Evolutionary conservation across 1,140 invertebrate genomes (phyloP).

Genomic region (Phthorimaea operculella): DNA sequence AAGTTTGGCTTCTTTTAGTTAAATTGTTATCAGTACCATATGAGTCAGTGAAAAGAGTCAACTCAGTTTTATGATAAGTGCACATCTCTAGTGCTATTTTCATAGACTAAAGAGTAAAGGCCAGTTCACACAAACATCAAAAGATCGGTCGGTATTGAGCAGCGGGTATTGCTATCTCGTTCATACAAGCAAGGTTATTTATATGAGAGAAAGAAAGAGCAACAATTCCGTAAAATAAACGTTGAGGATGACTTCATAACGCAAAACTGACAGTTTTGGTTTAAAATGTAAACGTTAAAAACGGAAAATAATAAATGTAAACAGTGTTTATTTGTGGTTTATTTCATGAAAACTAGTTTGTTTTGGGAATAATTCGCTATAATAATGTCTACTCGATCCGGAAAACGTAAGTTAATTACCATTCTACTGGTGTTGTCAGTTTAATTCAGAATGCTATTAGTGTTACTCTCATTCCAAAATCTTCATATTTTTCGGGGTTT

Average conservation of each 20-base stretch:
- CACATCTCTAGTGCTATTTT: neutral
- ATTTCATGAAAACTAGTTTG: neutral
- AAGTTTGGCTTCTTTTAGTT: too few species aligned
- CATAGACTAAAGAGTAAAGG: neutral
- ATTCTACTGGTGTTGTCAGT: neutral
- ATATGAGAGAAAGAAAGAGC: neutral
- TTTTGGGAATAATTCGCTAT: constrained; percentile 4
- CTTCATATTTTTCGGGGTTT: neutral
- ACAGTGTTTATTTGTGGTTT: constrained; percentile 8
- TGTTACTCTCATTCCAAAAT: neutral
- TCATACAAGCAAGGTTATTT: neutral
- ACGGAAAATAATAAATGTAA: constrained; percentile 16
- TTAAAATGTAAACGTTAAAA: constrained; percentile 8
- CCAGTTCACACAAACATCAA: neutral
- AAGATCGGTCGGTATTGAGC: neutral
- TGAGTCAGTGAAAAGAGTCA: too few species aligned
- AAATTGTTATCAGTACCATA: too few species aligned
- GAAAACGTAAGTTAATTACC: constrained; percentile 42
- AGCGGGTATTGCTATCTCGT: neutral
- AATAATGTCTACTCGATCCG: constrained; percentile 53
- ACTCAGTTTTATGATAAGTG: neutral
- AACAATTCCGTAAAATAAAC: too few species aligned
- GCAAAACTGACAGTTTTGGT: constrained; percentile 2
- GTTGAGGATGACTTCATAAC: too few species aligned
- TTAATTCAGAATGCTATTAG: neutral